A percentile compares a stretch with the other conserved stretches of the same genome.
These are phyloP conservation scores for Drosophila nigritarsus DNA, from an alignment of 2,888 invertebrate species.

Conservation along the genomic window DNA sequence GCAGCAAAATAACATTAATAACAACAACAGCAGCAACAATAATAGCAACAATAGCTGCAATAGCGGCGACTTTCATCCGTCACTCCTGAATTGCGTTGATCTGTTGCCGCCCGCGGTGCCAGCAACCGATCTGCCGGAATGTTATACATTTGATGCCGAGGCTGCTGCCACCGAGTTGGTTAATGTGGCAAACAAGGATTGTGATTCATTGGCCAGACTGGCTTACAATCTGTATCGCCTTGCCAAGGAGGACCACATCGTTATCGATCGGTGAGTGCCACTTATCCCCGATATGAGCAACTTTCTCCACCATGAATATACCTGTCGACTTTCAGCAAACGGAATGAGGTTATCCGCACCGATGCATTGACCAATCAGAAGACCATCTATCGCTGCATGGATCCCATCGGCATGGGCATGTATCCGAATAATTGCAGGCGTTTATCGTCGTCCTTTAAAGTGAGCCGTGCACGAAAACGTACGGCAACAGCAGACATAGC, in stretches of 20 bases:
- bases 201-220: constrained; percentile 78
- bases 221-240: constrained; percentile 81
- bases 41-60: constrained; percentile 31
- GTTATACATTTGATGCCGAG: constrained; percentile 40
- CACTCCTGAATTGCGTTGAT: constrained; percentile 37
- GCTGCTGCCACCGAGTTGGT: constrained; percentile 49
- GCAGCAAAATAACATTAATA: constrained; percentile 25
- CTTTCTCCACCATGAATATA: not conserved
- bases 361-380: constrained; percentile 77
- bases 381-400: constrained; percentile 81
- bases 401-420: constrained; percentile 77
- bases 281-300: not conserved
- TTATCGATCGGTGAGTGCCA: constrained; percentile 78
- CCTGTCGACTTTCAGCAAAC: constrained; percentile 58
- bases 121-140: constrained; percentile 22
- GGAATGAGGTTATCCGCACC: constrained; percentile 82
- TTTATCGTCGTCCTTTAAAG: constrained; percentile 33
- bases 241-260: constrained; percentile 81
- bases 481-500: not conserved
- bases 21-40: constrained; percentile 7
- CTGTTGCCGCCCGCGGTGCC: constrained; percentile 34
- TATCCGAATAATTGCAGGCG: constrained; percentile 18
- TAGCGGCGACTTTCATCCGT: constrained; percentile 36
- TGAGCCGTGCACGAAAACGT: constrained; percentile 70
- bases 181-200: constrained; percentile 59